Evolutionary conservation across 2,113 vertebrate genomes (phyloP).

Genomic region (Eurystomus gularis): DNA sequence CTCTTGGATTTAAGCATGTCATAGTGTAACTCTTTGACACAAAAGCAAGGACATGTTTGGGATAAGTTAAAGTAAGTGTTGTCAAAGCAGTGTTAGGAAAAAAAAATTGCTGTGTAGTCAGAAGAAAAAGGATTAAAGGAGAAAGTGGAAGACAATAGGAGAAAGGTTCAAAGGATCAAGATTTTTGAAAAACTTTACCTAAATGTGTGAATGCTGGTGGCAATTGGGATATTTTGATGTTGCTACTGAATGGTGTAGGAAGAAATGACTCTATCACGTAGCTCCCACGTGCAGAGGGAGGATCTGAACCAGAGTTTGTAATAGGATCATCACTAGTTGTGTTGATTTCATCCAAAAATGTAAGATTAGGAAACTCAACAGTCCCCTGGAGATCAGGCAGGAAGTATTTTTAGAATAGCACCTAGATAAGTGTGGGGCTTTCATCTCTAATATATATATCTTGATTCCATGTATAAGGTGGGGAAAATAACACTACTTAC

Average conservation of each 20-base stretch:
- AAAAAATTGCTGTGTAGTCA: not conserved
- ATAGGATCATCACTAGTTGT: not conserved
- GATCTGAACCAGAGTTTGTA: not conserved
- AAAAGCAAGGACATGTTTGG: not conserved
- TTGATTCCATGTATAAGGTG: not conserved
- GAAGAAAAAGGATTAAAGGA: not conserved
- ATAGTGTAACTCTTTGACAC: not conserved
- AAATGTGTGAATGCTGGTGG: not conserved
- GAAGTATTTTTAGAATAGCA: not conserved
- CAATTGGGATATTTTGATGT: not conserved
- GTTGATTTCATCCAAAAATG: not conserved
- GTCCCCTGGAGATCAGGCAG: not conserved
- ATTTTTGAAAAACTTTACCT: not conserved
- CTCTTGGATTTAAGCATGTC: not conserved
- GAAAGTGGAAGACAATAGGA: not conserved
- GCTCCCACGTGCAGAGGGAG: rapidly evolving
- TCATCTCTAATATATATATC: not conserved
- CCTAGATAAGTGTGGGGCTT: not conserved
- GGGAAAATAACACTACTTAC: not conserved
- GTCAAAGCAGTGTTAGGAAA: not conserved
- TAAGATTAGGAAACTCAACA: not conserved
- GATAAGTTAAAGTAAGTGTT: not conserved
- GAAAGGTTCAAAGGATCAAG: not conserved
- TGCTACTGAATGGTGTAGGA: not conserved
- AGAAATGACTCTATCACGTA: not conserved